Conservation (phyloP, 2,888 invertebrate genomes). For the Mimas tiliae region DNA sequence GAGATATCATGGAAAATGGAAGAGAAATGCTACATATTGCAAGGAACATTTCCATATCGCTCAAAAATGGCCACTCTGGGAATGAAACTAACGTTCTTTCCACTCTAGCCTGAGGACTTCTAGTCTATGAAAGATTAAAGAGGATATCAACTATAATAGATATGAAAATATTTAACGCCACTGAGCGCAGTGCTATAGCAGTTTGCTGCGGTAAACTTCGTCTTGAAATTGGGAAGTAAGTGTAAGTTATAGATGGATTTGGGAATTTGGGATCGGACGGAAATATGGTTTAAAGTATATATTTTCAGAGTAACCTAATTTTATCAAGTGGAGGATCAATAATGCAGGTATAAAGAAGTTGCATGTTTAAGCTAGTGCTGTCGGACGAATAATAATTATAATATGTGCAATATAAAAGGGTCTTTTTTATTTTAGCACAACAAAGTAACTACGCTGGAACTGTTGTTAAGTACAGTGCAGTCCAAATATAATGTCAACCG, state of each 20-base stretch:
- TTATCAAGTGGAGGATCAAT: not conserved
- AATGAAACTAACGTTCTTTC: not conserved
- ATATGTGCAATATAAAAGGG: too few species aligned
- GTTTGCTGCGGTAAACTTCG: not conserved
- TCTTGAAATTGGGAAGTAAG: not conserved
- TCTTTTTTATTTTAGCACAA: too few species aligned
- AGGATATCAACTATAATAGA: not conserved
- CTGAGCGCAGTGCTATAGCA: not conserved
- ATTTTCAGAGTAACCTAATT: not conserved
- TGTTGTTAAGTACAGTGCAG: too few species aligned
- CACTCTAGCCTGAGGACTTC: not conserved
- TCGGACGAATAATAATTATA: too few species aligned
- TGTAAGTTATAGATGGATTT: conserved; percentile 1
- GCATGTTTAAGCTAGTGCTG: too few species aligned
- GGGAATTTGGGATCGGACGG: not conserved
- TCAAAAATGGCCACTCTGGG: not conserved
- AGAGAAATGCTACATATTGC: too few species aligned
- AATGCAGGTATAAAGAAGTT: too few species aligned
- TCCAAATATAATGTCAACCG: too few species aligned
- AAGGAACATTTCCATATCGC: too few species aligned
- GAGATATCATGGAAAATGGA: too few species aligned
- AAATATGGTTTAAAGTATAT: not conserved
- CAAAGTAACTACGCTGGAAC: too few species aligned
- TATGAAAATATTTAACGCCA: conserved; percentile 4
- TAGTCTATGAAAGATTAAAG: not conserved